Conservation (phyloP, 2,888 invertebrate genomes). For the Limnephilus marmoratus region DNA sequence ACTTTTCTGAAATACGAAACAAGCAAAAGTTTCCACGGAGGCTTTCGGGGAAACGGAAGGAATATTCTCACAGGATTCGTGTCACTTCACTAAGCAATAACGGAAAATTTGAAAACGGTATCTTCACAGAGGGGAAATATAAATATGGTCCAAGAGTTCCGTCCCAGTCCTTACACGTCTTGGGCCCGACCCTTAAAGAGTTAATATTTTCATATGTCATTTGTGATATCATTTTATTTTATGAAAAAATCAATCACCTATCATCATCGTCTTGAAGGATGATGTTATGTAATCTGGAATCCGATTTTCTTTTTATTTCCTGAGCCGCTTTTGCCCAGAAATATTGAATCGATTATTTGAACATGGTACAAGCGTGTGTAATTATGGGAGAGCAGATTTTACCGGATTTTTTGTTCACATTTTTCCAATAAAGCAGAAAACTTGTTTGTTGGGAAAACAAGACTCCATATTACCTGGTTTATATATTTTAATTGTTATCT, state of each 20-base stretch:
- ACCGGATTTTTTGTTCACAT: too few relatives aligned
- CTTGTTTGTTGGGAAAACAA: too few relatives aligned
- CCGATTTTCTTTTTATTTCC: background rate
- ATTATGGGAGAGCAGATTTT: too few relatives aligned
- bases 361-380: too few relatives aligned
- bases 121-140: conserved; percentile 48
- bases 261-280: background rate
- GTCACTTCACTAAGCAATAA: conserved; percentile 60
- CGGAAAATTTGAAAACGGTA: conserved; percentile 49
- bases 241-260: background rate
- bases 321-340: background rate
- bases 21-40: conserved; percentile 49
- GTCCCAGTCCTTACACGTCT: background rate
- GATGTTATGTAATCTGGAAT: background rate
- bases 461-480: too few relatives aligned
- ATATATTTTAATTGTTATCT: too few relatives aligned
- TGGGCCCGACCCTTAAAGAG: background rate
- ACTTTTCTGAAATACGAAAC: conserved; percentile 54
- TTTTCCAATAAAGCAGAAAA: too few relatives aligned
- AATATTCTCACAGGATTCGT: conserved; percentile 58
- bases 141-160: background rate
- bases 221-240: background rate
- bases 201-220: background rate
- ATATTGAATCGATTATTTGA: background rate
- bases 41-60: conserved; percentile 51